phyloP scores from a whole-genome alignment of 23 tunicate genomes.

The Styela clava region DNA sequence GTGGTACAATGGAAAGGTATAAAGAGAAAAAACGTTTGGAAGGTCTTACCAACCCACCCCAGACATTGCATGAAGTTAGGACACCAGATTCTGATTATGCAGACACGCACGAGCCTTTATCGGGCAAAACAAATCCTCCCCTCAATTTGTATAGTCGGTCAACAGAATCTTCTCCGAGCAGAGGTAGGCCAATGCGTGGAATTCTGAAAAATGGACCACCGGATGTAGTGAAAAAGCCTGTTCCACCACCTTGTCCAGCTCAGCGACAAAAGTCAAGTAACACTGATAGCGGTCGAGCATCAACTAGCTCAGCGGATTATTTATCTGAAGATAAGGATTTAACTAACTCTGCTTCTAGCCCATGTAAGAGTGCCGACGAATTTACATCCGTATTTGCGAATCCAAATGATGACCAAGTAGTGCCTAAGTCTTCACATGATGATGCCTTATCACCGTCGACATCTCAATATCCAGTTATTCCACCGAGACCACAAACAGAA shows the following conservation, averaged over 20 bases:
- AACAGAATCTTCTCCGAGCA: not conserved
- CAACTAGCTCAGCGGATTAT: slow-evolving; percentile 35
- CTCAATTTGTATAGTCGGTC: slow-evolving; percentile 24
- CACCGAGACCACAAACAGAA: slow-evolving; percentile 13
- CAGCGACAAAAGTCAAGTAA: slow-evolving; percentile 23
- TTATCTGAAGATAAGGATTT: slow-evolving; percentile 24
- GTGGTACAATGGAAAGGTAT: slow-evolving; percentile 77
- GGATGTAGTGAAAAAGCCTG: slow-evolving; percentile 2
- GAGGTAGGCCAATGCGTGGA: slow-evolving; percentile 60
- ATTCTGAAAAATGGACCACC: slow-evolving; percentile 62
- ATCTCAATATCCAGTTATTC: slow-evolving; percentile 2
- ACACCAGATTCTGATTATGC: slow-evolving; percentile 14
- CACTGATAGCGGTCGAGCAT: slow-evolving; percentile 25
- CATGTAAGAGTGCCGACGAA: slow-evolving; percentile 29
- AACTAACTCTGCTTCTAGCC: slow-evolving; percentile 10
- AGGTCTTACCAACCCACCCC: slow-evolving; percentile 16
- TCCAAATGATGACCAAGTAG: slow-evolving; percentile 8
- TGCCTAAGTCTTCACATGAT: not conserved
- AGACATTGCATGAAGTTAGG: slow-evolving; percentile 15
- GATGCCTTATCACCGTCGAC: not conserved
- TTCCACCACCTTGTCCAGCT: slow-evolving; percentile 19
- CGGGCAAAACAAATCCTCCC: slow-evolving; percentile 15
- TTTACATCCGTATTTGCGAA: not conserved
- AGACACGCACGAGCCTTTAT: not conserved
- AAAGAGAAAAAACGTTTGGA: slow-evolving; percentile 39